Percentiles rank a stretch among this genome's conserved stretches.
phyloP scores from a whole-genome alignment of 2,888 invertebrate genomes.

The Drosophila stalkeri region DNA sequence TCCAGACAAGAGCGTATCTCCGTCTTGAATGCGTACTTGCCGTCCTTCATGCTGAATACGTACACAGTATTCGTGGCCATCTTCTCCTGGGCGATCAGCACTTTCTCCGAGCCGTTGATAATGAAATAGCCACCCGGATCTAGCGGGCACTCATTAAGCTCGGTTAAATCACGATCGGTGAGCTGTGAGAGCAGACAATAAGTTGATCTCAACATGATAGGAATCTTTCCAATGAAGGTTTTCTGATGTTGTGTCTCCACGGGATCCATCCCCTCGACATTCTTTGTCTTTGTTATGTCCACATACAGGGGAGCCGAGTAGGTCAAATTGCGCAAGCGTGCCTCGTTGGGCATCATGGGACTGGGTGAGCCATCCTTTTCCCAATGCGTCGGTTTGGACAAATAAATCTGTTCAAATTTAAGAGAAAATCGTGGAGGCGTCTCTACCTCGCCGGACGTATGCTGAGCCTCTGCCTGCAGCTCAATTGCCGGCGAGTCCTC shows the following conservation, averaged over 20 bases:
- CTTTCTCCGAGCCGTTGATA: constrained; percentile 99
- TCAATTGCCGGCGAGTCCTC: constrained; percentile 99
- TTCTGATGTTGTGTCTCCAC: constrained; percentile 93
- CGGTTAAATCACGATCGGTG: constrained; percentile 99
- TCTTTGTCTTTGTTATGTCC: constrained; percentile 98
- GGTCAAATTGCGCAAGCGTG: constrained; percentile 97
- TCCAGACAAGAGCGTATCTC: constrained; percentile 98
- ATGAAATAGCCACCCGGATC: constrained; percentile 99
- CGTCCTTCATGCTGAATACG: constrained; percentile 99
- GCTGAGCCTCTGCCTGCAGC: constrained; percentile 98
- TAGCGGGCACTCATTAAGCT: constrained; percentile 99
- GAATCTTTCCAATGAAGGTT: constrained; percentile 95
- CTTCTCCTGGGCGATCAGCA: constrained; percentile 99
- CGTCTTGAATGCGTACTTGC: constrained; percentile 99
- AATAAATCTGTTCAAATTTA: constrained; percentile 99
- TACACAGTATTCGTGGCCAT: constrained; percentile 99
- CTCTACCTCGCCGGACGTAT: constrained; percentile 96
- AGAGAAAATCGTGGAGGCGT: constrained; percentile 95
- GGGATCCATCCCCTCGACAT: constrained; percentile 95
- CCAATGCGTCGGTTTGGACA: constrained; percentile 99
- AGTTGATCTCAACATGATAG: constrained; percentile 99
- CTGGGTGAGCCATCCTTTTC: constrained; percentile 99
- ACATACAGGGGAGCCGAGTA: constrained; percentile 99
- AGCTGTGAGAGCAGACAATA: constrained; percentile 97
- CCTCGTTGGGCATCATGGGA: constrained; percentile 99